Conservation (phyloP, 2,113 vertebrate genomes). For the Megalops atlanticus region DNA sequence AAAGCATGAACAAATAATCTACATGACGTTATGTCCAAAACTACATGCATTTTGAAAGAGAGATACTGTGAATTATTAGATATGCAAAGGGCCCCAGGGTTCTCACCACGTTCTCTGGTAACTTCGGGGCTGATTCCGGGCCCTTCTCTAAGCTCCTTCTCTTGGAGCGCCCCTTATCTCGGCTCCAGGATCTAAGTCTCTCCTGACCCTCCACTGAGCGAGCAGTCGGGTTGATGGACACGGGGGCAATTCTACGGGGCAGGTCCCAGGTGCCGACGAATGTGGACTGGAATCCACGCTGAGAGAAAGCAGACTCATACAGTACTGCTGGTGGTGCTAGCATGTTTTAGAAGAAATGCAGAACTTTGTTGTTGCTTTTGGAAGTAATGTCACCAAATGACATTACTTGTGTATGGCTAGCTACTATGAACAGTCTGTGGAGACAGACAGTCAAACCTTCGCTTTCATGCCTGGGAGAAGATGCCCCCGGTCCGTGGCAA, state of each 20-base stretch:
- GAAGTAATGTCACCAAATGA: too few relatives aligned
- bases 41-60: too few relatives aligned
- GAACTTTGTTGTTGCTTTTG: background rate
- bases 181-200: conserved; percentile 52
- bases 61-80: background rate
- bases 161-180: conserved; percentile 25
- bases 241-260: conserved; percentile 51
- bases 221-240: conserved; percentile 51
- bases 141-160: conserved; percentile 9
- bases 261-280: conserved; percentile 73
- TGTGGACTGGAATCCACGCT: conserved; percentile 39
- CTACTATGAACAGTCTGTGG: background rate
- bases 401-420: too few relatives aligned
- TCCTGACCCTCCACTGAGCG: conserved; percentile 57
- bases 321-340: too few relatives aligned
- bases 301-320: background rate
- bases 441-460: conserved; percentile 50
- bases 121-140: background rate
- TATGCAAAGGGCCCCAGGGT: too few relatives aligned
- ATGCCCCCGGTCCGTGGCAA: conserved; percentile 64
- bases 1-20: too few relatives aligned
- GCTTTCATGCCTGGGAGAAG: conserved; percentile 58
- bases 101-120: conserved; percentile 13
- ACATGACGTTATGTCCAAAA: too few relatives aligned
- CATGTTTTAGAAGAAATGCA: background rate